Evolutionary conservation across 2,113 vertebrate species (phyloP), one percentile per base, ranked within the genome.

Genomic region (Xenopus laevis): DNA sequence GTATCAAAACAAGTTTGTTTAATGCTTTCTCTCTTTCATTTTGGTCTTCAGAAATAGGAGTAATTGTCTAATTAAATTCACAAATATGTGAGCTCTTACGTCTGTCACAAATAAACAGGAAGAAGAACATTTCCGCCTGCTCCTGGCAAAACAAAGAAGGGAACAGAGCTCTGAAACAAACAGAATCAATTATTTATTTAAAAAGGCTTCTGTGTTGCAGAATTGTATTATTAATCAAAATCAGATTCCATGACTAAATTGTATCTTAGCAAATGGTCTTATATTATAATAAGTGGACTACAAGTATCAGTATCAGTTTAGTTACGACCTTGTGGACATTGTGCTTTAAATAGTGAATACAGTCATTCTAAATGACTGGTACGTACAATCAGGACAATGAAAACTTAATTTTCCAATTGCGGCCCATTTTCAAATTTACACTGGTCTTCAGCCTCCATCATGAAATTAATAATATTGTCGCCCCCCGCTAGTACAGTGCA

Each of bases 181-280:
- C 74, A 70, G 70, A 69, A 77, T 77, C 66, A 77, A 77, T 77
- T 77, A 77, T 77, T 63, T 77, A 70, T 77, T 64, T 58, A 77
- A 64, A n/a, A 64, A 46, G 59, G 44, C 66, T 70, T 69, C 59
- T 70, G 47, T 77, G 66, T 20, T 45, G 57, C 67, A n/a, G 30
- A 30, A 70, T 64, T 52, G 23, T 27, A 45, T 10, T 13, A 69
- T 60, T 57, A 64, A 64, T 70, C 66, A 64, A 77, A 64, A 64
- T 55, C 33, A 70, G 59, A 64, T 57, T 64, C 40, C 53, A 17
- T 70, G 13, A 76, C 15, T 16, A 57, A 40, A 70, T 76, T 33
- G 61, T 17, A 46, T n/a, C 57, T 15, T 52, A 7, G 59, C 12
- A 59, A 27, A 74, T 60, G 62, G 23, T 30, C 55, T 17, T n/a